These are phyloP conservation scores for Ascidia mentula DNA, from an alignment of 23 tunicate genomes.

Conservation along the genomic window DNA sequence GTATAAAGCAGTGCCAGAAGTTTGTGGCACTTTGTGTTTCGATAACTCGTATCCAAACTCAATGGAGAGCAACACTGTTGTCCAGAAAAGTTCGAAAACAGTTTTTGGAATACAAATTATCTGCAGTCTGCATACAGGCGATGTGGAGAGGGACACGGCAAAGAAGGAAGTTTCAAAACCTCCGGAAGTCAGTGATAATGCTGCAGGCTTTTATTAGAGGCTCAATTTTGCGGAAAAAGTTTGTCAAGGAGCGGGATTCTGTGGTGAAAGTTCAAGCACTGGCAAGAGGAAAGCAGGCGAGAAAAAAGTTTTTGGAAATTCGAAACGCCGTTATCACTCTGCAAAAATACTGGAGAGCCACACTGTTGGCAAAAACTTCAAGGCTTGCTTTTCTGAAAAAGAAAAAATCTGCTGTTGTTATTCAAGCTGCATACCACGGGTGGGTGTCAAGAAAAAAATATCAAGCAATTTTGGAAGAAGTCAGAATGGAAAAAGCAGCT, in stretches of 20 bases:
- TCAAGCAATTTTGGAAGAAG: neutral
- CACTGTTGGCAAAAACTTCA: neutral
- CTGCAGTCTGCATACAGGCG: neutral
- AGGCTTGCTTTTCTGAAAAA: neutral
- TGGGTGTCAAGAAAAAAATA: neutral
- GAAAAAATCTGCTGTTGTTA: neutral
- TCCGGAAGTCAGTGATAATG: neutral
- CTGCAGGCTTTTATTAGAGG: neutral
- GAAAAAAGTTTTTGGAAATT: neutral
- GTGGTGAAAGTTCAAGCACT: neutral
- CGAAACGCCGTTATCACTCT: slow-evolving; percentile 9
- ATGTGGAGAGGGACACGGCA: neutral
- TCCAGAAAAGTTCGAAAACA: neutral
- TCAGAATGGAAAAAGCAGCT: neutral
- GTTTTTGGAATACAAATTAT: neutral
- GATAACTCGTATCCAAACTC: neutral
- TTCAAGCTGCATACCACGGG: neutral
- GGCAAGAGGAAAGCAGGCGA: neutral
- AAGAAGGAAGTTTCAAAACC: neutral
- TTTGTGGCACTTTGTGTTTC: neutral
- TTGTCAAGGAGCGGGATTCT: too few species aligned
- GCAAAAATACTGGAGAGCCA: slow-evolving; percentile 27
- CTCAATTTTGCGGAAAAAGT: too few species aligned
- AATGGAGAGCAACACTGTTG: neutral
- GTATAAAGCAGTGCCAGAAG: neutral